These are phyloP conservation scores for Heliconius erato DNA, from an alignment of 2,888 invertebrate genomes.

Conservation along the genomic window DNA sequence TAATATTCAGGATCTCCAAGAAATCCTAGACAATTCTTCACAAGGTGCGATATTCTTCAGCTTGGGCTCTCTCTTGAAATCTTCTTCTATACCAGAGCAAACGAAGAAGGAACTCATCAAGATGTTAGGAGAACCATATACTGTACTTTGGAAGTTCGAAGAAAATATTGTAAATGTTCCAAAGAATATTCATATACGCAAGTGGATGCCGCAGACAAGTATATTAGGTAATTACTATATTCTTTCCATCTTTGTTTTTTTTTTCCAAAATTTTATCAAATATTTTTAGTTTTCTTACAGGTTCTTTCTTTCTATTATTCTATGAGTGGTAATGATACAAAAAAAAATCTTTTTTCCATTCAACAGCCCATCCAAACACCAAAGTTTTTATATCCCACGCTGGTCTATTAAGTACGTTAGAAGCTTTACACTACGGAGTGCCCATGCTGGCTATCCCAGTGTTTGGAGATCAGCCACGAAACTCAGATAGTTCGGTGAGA, in stretches of 20 bases:
- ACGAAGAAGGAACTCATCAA: conserved; percentile 58
- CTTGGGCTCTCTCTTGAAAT: conserved; percentile 69
- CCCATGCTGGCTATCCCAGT: conserved; percentile 69
- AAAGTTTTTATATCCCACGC: conserved; percentile 65
- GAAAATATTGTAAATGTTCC: conserved; percentile 59
- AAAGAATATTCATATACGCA: no score
- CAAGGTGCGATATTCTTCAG: conserved; percentile 76
- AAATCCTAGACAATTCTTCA: conserved; percentile 64
- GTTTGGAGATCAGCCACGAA: conserved; percentile 70
- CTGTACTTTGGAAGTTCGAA: conserved; percentile 83
- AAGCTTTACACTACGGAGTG: conserved; percentile 63
- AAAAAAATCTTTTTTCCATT: conserved; percentile 56
- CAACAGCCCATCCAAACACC: conserved; percentile 62
- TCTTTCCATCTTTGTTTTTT: no score
- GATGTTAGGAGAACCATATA: conserved; percentile 63
- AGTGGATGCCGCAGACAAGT: no score
- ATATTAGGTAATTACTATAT: no score
- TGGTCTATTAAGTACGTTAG: conserved; percentile 61
- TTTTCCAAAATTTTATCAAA: no score
- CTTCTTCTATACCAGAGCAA: conserved; percentile 55
- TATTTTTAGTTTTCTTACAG: no score
- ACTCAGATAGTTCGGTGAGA: conserved; percentile 60
- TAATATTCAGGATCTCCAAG: conserved; percentile 39
- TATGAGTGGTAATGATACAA: no score
- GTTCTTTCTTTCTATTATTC: no score